These are phyloP conservation scores for Nycticebus coucang DNA, from an alignment of 2,113 vertebrate species.

Conservation along the genomic window DNA sequence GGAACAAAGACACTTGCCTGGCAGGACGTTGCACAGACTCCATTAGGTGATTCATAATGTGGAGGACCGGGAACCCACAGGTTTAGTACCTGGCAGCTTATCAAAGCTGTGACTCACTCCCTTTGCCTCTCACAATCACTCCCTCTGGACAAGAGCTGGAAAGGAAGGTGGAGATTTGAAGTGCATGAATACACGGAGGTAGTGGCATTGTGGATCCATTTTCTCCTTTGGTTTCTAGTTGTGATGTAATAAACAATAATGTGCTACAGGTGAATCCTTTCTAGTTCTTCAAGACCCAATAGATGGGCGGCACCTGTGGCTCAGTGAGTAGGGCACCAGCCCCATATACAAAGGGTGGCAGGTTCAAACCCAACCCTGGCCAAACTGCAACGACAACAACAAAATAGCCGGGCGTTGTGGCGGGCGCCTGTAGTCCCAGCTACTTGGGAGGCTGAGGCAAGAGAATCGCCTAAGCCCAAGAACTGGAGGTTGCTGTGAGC, in stretches of 20 bases:
- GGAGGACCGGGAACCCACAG: constrained; percentile 13
- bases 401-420: too few species aligned
- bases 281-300: background rate
- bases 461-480: too few species aligned
- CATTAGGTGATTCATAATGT: constrained; percentile 27
- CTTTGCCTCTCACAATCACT: background rate
- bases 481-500: too few species aligned
- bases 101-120: constrained; percentile 15
- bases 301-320: background rate
- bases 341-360: too few species aligned
- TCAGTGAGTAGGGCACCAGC: too few species aligned
- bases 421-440: too few species aligned
- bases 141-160: background rate
- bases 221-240: background rate
- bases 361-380: too few species aligned
- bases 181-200: background rate
- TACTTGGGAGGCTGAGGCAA: too few species aligned
- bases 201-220: background rate
- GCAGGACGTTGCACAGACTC: constrained; percentile 41
- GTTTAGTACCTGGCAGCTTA: background rate
- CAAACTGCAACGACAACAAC: too few species aligned
- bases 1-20: constrained; percentile 48
- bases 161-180: constrained; percentile 21
- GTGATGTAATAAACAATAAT: background rate
- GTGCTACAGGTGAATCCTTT: background rate